Conservation (phyloP, 2,113 vertebrate species). For the Thamnophis sirtalis region DNA sequence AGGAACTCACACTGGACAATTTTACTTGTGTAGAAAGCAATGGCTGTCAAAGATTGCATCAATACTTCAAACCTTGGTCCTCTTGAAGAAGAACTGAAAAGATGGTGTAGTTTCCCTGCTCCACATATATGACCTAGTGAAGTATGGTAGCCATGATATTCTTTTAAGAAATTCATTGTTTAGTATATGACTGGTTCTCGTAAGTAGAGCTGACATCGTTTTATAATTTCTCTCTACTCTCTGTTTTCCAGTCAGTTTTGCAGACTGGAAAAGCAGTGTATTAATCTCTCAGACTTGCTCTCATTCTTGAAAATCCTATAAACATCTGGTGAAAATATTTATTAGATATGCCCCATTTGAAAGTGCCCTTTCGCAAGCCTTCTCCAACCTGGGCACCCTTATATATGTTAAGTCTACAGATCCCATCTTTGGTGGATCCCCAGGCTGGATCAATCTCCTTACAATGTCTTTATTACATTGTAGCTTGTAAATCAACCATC, state of each 20-base stretch:
- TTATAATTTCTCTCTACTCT: background rate
- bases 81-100: background rate
- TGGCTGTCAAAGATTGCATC: background rate
- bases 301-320: background rate
- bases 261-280: background rate
- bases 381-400: background rate
- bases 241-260: background rate
- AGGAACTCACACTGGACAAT: background rate
- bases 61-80: background rate
- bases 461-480: background rate
- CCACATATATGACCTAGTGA: background rate
- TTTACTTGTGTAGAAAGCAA: background rate
- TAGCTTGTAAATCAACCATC: background rate
- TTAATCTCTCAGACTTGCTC: background rate
- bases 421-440: background rate
- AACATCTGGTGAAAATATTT: background rate
- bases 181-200: background rate
- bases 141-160: background rate
- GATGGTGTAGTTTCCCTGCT: background rate
- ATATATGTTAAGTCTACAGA: background rate
- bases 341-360: background rate
- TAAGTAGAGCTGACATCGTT: background rate
- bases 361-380: background rate
- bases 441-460: background rate
- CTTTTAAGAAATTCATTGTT: background rate